A percentile compares a stretch with the other conserved stretches of the same genome.
Conservation (phyloP, 2,888 invertebrate species). For the Trachelus stipa region DNA sequence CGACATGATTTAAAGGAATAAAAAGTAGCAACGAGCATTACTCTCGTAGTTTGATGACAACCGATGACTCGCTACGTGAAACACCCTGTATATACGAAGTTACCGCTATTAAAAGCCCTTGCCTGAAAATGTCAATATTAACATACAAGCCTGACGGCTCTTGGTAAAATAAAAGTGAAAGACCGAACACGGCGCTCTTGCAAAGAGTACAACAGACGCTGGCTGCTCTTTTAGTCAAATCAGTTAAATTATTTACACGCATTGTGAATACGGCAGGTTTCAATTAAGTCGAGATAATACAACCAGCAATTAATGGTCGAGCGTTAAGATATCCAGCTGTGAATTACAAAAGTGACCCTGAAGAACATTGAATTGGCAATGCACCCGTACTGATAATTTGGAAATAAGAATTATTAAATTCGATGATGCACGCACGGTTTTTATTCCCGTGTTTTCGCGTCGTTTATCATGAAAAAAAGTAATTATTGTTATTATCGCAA, state of each 20-base stretch:
- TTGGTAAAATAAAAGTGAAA: not conserved
- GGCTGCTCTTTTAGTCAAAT: not conserved
- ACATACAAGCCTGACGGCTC: constrained; percentile 18
- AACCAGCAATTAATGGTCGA: not conserved
- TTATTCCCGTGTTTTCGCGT: no score
- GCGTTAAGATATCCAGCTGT: not conserved
- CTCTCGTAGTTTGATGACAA: not conserved
- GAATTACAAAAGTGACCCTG: no score
- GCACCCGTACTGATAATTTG: no score
- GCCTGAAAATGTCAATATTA: constrained; percentile 24
- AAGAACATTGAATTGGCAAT: no score
- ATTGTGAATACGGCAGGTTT: not conserved
- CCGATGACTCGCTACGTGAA: not conserved
- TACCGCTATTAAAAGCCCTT: constrained; percentile 18
- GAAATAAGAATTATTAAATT: no score
- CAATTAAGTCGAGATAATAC: not conserved
- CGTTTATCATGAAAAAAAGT: no score
- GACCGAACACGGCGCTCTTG: not conserved
- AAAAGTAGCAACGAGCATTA: not conserved
- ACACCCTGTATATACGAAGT: constrained; percentile 2
- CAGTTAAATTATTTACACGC: not conserved
- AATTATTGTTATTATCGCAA: not conserved
- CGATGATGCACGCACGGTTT: no score
- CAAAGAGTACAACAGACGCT: not conserved
- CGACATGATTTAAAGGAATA: not conserved